Conservation (phyloP, 2,113 vertebrate genomes). For the Sphaerodactylus townsendi region DNA sequence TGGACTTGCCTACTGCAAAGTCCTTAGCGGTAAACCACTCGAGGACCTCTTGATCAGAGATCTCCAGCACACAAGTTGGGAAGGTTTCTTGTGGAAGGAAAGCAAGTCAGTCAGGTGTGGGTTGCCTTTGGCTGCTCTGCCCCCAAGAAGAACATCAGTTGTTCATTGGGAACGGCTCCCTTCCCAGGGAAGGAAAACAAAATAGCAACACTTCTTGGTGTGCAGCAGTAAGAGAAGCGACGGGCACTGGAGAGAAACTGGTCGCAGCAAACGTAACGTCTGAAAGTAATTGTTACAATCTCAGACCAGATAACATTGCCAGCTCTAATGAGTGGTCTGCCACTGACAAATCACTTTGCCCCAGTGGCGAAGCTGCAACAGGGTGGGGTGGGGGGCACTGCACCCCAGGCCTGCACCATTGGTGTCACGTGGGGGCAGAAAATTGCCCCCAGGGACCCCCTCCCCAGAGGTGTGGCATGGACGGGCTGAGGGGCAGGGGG, state of each 20-base stretch:
- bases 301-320: background rate
- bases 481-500: too few species aligned
- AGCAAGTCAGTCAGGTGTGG: background rate
- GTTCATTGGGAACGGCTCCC: too few species aligned
- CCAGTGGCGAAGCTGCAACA: too few species aligned
- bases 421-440: too few species aligned
- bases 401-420: too few species aligned
- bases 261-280: background rate
- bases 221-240: background rate
- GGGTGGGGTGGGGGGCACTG: too few species aligned
- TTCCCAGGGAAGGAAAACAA: background rate
- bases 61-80: slow-evolving; percentile 87
- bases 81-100: slow-evolving; percentile 78
- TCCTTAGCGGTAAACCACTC: slow-evolving; percentile 89
- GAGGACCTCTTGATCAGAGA: slow-evolving; percentile 85
- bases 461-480: too few species aligned
- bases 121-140: background rate
- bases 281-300: background rate
- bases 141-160: background rate
- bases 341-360: too few species aligned
- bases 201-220: background rate
- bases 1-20: slow-evolving; percentile 83
- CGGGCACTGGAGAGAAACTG: background rate
- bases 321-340: too few species aligned
- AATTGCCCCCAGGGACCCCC: too few species aligned